Conservation (phyloP, 2,113 vertebrate genomes). For the Leptobrachium ailaonicum region DNA sequence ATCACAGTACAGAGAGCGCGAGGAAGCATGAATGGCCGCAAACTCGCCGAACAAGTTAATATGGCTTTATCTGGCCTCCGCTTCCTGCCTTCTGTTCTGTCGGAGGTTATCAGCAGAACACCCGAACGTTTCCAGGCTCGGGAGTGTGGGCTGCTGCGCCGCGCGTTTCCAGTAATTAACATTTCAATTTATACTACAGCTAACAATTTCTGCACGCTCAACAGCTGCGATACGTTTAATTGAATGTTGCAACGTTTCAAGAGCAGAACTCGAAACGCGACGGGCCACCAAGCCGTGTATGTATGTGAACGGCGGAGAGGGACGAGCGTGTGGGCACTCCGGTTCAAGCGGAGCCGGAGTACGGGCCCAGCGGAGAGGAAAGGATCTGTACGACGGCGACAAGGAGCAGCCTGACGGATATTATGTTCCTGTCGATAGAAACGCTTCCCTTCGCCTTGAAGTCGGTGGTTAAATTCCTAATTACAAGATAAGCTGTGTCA, state of each 20-base stretch:
- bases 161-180: neutral
- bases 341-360: neutral
- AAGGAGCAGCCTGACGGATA: neutral
- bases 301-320: neutral
- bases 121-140: no score
- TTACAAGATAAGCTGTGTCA: no score
- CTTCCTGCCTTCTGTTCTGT: neutral
- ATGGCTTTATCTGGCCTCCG: neutral
- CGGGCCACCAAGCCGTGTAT: neutral
- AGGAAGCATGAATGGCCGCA: no score
- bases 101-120: neutral
- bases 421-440: constrained; percentile 1
- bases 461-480: no score
- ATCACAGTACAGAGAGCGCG: neutral
- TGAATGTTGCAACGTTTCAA: neutral
- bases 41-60: neutral
- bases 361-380: neutral
- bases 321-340: neutral
- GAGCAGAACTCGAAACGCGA: neutral
- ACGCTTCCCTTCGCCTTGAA: no score
- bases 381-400: neutral
- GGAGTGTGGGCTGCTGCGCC: neutral
- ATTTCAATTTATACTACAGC: neutral
- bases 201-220: neutral
- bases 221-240: neutral